A percentile compares a stretch with the other conserved stretches of the same genome.
Conservation (phyloP, 2,797 vertebrate species). For the Anguilla megastoma region DNA sequence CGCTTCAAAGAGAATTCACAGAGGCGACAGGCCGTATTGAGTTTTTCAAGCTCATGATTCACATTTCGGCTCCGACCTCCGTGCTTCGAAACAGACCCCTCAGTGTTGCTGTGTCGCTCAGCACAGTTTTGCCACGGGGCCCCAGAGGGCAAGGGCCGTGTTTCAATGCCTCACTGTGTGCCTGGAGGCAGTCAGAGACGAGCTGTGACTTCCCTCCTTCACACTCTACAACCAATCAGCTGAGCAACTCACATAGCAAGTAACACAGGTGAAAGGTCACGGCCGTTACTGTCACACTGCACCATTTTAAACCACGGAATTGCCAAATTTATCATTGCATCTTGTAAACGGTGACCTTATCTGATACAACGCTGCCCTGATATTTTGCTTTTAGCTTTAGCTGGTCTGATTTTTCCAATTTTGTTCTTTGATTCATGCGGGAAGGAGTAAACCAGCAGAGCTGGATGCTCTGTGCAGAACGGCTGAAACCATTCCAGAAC, state of each 20-base stretch:
- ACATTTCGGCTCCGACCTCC: slow-evolving; percentile 43
- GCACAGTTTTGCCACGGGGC: background rate
- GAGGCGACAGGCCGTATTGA: background rate
- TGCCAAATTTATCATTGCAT: background rate
- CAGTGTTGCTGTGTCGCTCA: slow-evolving; percentile 30
- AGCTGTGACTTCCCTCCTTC: background rate
- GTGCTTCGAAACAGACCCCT: slow-evolving; percentile 27
- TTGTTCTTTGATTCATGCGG: background rate
- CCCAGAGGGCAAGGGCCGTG: background rate
- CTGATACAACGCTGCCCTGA: background rate
- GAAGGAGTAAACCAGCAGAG: background rate
- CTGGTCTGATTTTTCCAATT: background rate
- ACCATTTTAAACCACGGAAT: background rate
- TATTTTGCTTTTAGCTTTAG: background rate
- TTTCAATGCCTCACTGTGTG: slow-evolving; percentile 1
- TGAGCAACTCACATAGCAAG: background rate
- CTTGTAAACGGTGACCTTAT: background rate
- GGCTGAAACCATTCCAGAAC: background rate
- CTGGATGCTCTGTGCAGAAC: background rate
- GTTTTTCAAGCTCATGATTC: slow-evolving; percentile 41
- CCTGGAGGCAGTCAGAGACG: background rate
- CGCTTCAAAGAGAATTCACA: background rate
- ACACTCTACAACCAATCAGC: slow-evolving; percentile 7
- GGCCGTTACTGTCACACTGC: background rate
- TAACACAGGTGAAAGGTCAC: background rate